phyloP scores from a whole-genome alignment of 2,113 vertebrate species.

The Cryptoleucopteryx plumbea region DNA sequence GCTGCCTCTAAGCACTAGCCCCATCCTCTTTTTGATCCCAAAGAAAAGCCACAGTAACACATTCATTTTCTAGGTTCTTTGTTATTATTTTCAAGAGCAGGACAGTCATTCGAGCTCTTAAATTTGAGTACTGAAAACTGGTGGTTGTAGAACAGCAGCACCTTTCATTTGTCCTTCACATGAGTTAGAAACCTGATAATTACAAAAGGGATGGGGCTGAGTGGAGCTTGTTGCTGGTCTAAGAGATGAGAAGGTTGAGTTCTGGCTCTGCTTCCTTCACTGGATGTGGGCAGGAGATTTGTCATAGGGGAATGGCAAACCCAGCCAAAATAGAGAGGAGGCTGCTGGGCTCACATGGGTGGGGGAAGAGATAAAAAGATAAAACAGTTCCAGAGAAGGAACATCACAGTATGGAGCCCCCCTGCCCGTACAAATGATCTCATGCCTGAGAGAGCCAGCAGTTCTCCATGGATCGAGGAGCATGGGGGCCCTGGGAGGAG shows the following conservation, averaged over 20 bases:
- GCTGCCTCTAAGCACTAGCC: constrained; percentile 3
- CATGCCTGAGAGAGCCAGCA: background rate
- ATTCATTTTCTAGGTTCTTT: constrained; percentile 34
- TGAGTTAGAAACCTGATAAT: constrained; percentile 53
- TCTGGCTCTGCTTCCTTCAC: constrained; percentile 29
- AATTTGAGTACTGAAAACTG: constrained; percentile 33
- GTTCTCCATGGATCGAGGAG: background rate
- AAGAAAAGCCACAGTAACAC: constrained; percentile 20
- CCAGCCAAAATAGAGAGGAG: constrained; percentile 3
- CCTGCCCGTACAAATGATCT: background rate
- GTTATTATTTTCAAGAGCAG: constrained; percentile 46
- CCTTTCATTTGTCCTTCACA: constrained; percentile 55
- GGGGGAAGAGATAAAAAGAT: constrained; percentile 37
- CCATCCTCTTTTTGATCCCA: background rate
- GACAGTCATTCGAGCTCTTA: constrained; percentile 8
- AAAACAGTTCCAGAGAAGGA: constrained; percentile 54
- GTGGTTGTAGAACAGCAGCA: constrained; percentile 49
- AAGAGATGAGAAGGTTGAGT: constrained; percentile 21
- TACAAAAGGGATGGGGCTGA: constrained; percentile 39
- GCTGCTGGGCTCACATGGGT: background rate
- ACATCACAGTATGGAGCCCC: constrained; percentile 29
- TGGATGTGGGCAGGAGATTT: background rate
- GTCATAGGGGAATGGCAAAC: background rate
- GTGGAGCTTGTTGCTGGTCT: constrained; percentile 62
- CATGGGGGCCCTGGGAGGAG: background rate